Percentiles rank a stretch among this genome's conserved stretches.
phyloP scores from a whole-genome alignment of 2,888 invertebrate species.

The Parthenolecanium corni region DNA sequence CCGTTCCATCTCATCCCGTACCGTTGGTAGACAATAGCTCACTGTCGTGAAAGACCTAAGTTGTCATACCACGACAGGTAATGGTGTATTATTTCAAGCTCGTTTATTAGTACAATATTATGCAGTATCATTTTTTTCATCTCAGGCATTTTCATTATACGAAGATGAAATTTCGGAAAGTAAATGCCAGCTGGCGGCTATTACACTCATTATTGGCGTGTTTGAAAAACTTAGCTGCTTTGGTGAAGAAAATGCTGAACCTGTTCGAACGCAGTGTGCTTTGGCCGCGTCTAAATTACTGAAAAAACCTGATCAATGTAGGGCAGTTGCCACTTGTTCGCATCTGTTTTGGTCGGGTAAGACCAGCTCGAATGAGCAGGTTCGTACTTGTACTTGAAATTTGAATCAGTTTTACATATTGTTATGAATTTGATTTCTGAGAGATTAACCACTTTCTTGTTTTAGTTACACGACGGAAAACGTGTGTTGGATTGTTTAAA shows the following conservation, averaged over 20 bases:
- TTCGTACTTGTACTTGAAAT: constrained; percentile 1
- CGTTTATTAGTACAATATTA: too few relatives aligned
- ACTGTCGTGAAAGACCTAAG: too few relatives aligned
- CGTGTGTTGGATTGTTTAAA: constrained; percentile 89
- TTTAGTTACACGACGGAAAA: constrained; percentile 74
- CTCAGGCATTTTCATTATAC: constrained; percentile 86
- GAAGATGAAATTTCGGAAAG: constrained; percentile 98
- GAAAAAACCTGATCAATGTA: constrained; percentile 96
- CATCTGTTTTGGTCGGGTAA: constrained; percentile 96
- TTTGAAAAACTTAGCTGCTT: constrained; percentile 92
- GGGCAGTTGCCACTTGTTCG: constrained; percentile 85
- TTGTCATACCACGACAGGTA: too few relatives aligned
- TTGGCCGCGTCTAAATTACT: constrained; percentile 88
- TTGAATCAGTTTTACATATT: neutral
- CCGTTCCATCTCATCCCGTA: too few relatives aligned
- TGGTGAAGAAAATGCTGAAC: constrained; percentile 92
- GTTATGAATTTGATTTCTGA: neutral
- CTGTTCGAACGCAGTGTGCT: constrained; percentile 89
- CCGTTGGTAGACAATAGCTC: too few relatives aligned
- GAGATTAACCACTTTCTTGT: neutral
- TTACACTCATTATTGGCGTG: constrained; percentile 88
- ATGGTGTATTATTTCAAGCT: too few relatives aligned
- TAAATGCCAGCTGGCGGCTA: constrained; percentile 90
- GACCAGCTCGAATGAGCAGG: constrained; percentile 42
- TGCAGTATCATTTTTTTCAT: too few relatives aligned